phyloP scores from a whole-genome alignment of 2,113 vertebrate species.

The Centrocercus urophasianus region DNA sequence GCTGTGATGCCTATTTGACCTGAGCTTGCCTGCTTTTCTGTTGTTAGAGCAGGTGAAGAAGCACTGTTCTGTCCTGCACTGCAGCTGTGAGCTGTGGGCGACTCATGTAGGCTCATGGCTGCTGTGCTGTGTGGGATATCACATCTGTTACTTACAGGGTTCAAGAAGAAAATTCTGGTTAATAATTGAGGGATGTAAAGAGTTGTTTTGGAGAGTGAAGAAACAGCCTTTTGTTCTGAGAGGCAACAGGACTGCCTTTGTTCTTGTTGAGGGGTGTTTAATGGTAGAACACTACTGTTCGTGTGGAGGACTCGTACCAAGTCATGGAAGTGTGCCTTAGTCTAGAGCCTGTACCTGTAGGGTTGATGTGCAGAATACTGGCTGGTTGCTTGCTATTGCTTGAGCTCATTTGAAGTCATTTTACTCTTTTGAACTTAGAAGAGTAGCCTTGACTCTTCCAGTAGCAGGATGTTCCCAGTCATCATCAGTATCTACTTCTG shows the following conservation, averaged over 20 bases:
- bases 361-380: background rate
- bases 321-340: background rate
- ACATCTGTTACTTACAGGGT: background rate
- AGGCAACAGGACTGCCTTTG: background rate
- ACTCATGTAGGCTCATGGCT: rapidly evolving
- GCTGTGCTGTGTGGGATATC: rapidly evolving
- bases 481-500: background rate
- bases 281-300: background rate
- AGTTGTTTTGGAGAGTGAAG: background rate
- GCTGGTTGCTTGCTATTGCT: background rate
- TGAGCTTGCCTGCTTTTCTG: background rate
- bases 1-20: background rate
- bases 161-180: background rate
- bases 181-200: background rate
- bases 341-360: background rate
- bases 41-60: background rate
- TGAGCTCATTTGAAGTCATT: background rate
- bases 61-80: background rate
- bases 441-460: background rate
- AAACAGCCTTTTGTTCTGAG: background rate
- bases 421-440: background rate
- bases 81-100: too few species aligned
- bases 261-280: background rate
- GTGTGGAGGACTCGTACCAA: background rate
- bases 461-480: background rate